phyloP scores from a whole-genome alignment of 2,888 invertebrate species.

The Empis stercorea region DNA sequence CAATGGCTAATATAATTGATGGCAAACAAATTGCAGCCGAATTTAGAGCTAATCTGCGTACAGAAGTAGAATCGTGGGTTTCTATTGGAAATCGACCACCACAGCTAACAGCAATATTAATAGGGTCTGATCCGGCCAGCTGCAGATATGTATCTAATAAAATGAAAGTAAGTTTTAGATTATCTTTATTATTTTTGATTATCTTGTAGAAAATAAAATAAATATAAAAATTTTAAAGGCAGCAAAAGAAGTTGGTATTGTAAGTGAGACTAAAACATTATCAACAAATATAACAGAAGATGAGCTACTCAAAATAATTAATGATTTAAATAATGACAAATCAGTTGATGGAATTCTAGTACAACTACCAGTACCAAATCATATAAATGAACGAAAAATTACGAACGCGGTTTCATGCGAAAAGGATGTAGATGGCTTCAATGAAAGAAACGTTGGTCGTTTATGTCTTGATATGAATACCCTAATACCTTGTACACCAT shows the following conservation, averaged over 20 bases:
- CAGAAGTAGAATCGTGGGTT: constrained; percentile 48
- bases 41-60: constrained; percentile 49
- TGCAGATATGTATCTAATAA: constrained; percentile 71
- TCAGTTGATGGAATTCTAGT: constrained; percentile 68
- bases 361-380: constrained; percentile 63
- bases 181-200: constrained; percentile 42
- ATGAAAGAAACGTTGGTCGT: constrained; percentile 64
- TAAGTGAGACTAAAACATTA: constrained; percentile 49
- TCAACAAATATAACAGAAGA: constrained; percentile 44
- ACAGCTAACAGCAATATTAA: constrained; percentile 62
- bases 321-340: constrained; percentile 49
- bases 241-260: constrained; percentile 43
- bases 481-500: constrained; percentile 62
- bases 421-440: constrained; percentile 84
- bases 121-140: constrained; percentile 78
- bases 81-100: constrained; percentile 48
- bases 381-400: constrained; percentile 51
- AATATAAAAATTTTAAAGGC: constrained; percentile 64
- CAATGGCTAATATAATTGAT: constrained; percentile 46
- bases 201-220: no score
- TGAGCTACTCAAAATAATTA: constrained; percentile 48
- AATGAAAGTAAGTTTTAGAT: constrained; percentile 51
- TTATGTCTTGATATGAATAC: constrained; percentile 55
- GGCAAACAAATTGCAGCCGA: constrained; percentile 54
- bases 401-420: constrained; percentile 63